Conservation (phyloP, 2,797 vertebrate genomes). For the Pseudochirops cupreus region DNA sequence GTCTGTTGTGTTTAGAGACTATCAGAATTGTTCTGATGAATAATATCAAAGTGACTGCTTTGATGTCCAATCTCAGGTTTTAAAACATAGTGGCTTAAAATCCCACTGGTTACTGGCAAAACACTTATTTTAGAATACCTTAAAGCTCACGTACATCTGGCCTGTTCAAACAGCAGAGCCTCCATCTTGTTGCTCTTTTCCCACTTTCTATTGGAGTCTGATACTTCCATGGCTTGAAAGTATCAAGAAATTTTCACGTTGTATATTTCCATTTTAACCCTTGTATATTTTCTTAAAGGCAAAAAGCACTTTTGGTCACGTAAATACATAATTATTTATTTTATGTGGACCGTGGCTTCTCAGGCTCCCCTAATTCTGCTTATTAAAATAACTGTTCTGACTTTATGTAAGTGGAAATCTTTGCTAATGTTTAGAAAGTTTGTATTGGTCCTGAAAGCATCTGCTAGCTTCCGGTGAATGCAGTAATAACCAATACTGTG, state of each 20-base stretch:
- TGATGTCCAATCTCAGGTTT: slow-evolving; percentile 80
- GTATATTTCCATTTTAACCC: slow-evolving; percentile 78
- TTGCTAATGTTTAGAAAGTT: slow-evolving; percentile 73
- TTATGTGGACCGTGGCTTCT: slow-evolving; percentile 77
- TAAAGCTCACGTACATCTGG: slow-evolving; percentile 57
- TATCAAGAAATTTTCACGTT: slow-evolving; percentile 72
- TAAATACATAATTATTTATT: slow-evolving; percentile 70
- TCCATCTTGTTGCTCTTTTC: slow-evolving; percentile 66
- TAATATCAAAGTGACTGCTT: slow-evolving; percentile 73
- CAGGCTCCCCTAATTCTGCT: slow-evolving; percentile 77
- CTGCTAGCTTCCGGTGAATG: slow-evolving; percentile 78
- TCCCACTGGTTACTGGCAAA: slow-evolving; percentile 68
- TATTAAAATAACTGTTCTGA: slow-evolving; percentile 70
- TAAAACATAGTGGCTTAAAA: slow-evolving; percentile 73
- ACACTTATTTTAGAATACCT: slow-evolving; percentile 64
- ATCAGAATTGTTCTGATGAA: slow-evolving; percentile 78
- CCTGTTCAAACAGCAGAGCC: slow-evolving; percentile 73
- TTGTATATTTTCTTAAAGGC: slow-evolving; percentile 75
- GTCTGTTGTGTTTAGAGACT: slow-evolving; percentile 77
- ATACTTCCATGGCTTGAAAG: slow-evolving; percentile 63
- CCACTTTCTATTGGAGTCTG: slow-evolving; percentile 54
- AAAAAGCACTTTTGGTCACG: slow-evolving; percentile 79
- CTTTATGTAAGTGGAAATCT: slow-evolving; percentile 71
- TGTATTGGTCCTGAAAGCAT: slow-evolving; percentile 75
- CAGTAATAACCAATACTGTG: slow-evolving; percentile 77